A percentile compares a stretch with the other conserved stretches of the same genome.
Conservation (phyloP, 2,113 vertebrate species). For the Chelonoidis abingdonii region DNA sequence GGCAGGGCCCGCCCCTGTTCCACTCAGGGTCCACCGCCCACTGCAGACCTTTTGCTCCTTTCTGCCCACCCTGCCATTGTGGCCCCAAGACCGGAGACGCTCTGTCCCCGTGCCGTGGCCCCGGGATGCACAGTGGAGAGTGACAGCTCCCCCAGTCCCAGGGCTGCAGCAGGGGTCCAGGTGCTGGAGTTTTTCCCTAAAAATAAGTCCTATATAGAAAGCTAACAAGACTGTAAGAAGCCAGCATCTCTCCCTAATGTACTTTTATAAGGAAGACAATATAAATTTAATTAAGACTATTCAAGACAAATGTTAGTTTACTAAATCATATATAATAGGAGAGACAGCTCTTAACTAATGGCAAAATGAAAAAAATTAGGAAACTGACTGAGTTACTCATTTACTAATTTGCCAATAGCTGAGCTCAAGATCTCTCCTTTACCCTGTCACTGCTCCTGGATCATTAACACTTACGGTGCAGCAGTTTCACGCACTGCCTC, state of each 20-base stretch:
- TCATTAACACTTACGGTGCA: constrained; percentile 39
- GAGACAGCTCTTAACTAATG: constrained; percentile 48
- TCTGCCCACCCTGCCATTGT: too few species aligned
- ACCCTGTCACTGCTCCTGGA: background rate
- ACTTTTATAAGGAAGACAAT: constrained; percentile 54
- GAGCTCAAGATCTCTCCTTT: constrained; percentile 19
- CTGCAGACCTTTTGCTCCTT: too few species aligned
- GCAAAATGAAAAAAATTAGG: constrained; percentile 52
- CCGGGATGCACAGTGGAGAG: too few species aligned
- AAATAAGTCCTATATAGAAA: background rate
- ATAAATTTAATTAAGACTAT: constrained; percentile 44
- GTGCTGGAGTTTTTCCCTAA: too few species aligned
- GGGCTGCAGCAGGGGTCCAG: too few species aligned
- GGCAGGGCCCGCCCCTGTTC: too few species aligned
- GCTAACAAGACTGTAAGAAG: constrained; percentile 16
- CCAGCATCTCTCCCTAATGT: background rate
- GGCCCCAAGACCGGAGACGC: too few species aligned
- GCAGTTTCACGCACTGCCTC: background rate
- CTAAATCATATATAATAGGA: constrained; percentile 41
- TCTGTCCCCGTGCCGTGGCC: too few species aligned
- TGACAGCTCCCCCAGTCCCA: too few species aligned
- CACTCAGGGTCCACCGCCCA: too few species aligned
- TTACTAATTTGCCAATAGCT: constrained; percentile 52
- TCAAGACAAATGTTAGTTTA: constrained; percentile 28
- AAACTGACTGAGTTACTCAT: background rate